Evolutionary conservation across 2,113 vertebrate species (phyloP).

Genomic region (Leptobrachium leishanense): DNA sequence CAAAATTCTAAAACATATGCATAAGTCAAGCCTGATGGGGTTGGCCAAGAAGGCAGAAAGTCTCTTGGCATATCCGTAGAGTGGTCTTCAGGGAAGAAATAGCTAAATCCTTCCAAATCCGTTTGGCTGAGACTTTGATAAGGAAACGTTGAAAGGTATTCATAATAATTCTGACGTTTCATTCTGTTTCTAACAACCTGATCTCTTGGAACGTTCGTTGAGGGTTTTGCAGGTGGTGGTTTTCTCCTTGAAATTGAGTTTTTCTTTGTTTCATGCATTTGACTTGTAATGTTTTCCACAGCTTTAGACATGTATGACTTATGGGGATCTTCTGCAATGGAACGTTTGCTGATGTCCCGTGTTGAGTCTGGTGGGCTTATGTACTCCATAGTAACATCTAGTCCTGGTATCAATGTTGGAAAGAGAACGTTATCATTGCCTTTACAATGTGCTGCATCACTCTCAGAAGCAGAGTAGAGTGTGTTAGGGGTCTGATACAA

Average conservation of each 20-base stretch:
- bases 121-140: constrained; percentile 73
- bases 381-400: constrained; percentile 82
- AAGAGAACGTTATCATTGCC: constrained; percentile 58
- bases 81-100: constrained; percentile 90
- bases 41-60: constrained; percentile 74
- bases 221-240: constrained; percentile 9
- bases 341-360: constrained; percentile 52
- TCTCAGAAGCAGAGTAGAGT: constrained; percentile 44
- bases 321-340: constrained; percentile 30
- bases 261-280: constrained; percentile 22
- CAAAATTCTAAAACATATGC: constrained; percentile 63
- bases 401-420: constrained; percentile 72
- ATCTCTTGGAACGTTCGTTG: constrained; percentile 35
- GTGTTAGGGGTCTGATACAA: constrained; percentile 47
- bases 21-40: constrained; percentile 76
- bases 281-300: constrained; percentile 29
- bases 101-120: constrained; percentile 71
- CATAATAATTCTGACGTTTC: constrained; percentile 62
- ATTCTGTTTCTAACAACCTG: constrained; percentile 40
- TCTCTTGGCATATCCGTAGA: constrained; percentile 56
- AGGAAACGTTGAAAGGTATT: constrained; percentile 53
- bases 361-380: constrained; percentile 60
- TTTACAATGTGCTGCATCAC: constrained; percentile 65
- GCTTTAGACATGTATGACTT: constrained; percentile 3
- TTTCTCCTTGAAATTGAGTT: constrained; percentile 25